These are phyloP conservation scores for Pseudochaenichthys georgianus DNA, from an alignment of 2,797 vertebrate species.

Conservation along the genomic window DNA sequence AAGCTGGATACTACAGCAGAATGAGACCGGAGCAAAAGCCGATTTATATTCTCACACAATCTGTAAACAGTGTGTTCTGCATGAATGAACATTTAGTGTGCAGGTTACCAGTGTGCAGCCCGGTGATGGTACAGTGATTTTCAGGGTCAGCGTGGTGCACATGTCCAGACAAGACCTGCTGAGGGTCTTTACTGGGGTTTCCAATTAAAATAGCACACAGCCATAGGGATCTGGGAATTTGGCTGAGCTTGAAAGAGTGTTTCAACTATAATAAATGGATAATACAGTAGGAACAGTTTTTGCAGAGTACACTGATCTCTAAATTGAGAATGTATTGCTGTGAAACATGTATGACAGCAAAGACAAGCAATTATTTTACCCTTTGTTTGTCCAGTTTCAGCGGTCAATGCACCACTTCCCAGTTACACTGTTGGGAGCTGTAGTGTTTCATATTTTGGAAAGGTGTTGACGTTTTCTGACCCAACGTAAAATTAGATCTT, in stretches of 20 bases:
- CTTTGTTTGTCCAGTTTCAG: slow-evolving; percentile 27
- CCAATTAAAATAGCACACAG: slow-evolving; percentile 60
- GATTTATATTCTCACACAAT: slow-evolving; percentile 68
- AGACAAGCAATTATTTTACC: slow-evolving; percentile 27
- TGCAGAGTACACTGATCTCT: slow-evolving; percentile 38
- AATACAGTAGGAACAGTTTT: slow-evolving; percentile 19
- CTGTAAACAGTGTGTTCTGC: slow-evolving; percentile 74
- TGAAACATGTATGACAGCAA: slow-evolving; percentile 8
- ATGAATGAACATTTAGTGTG: slow-evolving; percentile 45
- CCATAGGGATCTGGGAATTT: slow-evolving; percentile 27
- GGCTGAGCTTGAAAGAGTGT: slow-evolving; percentile 35
- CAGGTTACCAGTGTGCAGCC: slow-evolving; percentile 51
- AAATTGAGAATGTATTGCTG: slow-evolving; percentile 12
- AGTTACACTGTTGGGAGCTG: background rate
- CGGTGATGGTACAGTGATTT: slow-evolving; percentile 70
- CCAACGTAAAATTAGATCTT: background rate
- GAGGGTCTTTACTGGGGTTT: slow-evolving; percentile 63
- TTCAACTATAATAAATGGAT: slow-evolving; percentile 43
- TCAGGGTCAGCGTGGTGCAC: slow-evolving; percentile 65
- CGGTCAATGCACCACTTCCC: slow-evolving; percentile 7
- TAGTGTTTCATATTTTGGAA: slow-evolving; percentile 1
- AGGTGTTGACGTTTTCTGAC: background rate
- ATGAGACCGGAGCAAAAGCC: slow-evolving; percentile 32
- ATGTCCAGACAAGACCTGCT: slow-evolving; percentile 56
- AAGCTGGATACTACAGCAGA: slow-evolving; percentile 29